Base-by-base conservation (phyloP, 2,797 vertebrate species). In the Australoheros facetus region DNA sequence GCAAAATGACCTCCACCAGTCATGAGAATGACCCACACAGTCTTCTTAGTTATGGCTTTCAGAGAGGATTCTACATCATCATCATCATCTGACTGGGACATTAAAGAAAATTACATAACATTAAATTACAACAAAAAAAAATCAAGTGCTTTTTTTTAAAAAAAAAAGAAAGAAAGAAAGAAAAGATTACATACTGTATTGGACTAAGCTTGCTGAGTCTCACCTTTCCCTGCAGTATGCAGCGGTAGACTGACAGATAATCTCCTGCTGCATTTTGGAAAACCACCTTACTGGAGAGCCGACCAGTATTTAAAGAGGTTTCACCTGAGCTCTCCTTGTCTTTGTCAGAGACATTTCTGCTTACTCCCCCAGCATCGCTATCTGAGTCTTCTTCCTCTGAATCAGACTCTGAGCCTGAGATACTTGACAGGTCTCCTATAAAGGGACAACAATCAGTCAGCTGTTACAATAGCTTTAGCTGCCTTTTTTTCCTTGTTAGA, bases 1-100 rank as follows among this genome's bases (percentile, higher is more conserved):
- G 98, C 98, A 28, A 99, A 99, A 90, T 99, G 98, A 13, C 98
- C 98, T 0, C 98, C 97, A 0, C 98, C 97, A 21, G 97, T 97
- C 98, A 99, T 97, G 74, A 99, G 95, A 75, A 99, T 91, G 73
- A 98, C 94, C 92, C 96, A 97, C 70, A 92, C 77, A 0, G 95
- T 96, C 83, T 77, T 93, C 2, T 84, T 90, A 37, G 82, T 89
- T 17, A 97, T 82, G 51, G 85, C 91, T 87, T 90, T 95, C 69
- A 99, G 91, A 7, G 90, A 95, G 0, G 92, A 86, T 12, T 84
- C 85, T 75, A 95, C 74, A 23, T 96, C 92, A n/a, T 42, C 92
- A n/a, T 42, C 90, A 13, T 60, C 81, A 23, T 81, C 74, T 19
- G 71, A 80, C 91, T 92, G 62, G 77, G 81, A 88, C 32, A 58